These are phyloP conservation scores for Pachycephala philippinensis DNA, from an alignment of 2,113 vertebrate genomes.

Conservation along the genomic window DNA sequence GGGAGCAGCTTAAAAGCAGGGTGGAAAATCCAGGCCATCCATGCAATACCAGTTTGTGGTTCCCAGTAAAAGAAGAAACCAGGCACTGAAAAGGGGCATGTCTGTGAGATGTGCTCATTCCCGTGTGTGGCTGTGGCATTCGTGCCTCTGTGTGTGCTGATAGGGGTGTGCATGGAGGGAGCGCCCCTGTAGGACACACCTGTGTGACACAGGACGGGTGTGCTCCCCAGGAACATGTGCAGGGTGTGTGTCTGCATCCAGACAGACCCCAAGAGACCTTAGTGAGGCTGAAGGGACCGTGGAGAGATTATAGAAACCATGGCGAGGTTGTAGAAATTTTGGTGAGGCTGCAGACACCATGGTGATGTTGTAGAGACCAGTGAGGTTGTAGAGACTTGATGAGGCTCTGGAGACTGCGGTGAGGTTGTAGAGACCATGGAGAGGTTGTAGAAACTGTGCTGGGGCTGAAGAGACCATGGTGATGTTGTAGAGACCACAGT, in stretches of 20 bases:
- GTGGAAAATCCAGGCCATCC: not conserved
- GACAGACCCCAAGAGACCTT: not conserved
- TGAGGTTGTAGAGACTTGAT: rapidly evolving
- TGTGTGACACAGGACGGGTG: not conserved
- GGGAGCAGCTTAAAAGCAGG: not conserved
- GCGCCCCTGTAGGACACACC: not conserved
- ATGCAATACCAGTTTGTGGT: not conserved
- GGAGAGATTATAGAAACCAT: not conserved
- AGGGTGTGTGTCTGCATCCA: not conserved
- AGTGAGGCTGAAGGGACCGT: not conserved
- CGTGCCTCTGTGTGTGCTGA: not conserved
- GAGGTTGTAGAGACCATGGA: rapidly evolving
- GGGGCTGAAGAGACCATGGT: not conserved
- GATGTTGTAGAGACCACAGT: not conserved
- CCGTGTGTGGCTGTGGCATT: rapidly evolving
- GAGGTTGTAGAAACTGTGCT: rapidly evolving
- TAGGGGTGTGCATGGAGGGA: not conserved
- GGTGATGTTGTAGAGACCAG: no score
- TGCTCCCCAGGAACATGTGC: rapidly evolving
- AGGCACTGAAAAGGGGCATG: not conserved
- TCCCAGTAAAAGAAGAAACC: not conserved
- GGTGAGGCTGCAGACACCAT: no score
- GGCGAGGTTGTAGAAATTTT: not conserved
- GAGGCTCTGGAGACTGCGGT: rapidly evolving
- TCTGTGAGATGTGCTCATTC: not conserved